These are phyloP conservation scores for Steinernema feltiae DNA, from an alignment of 1,140 invertebrate species.

Conservation along the genomic window DNA sequence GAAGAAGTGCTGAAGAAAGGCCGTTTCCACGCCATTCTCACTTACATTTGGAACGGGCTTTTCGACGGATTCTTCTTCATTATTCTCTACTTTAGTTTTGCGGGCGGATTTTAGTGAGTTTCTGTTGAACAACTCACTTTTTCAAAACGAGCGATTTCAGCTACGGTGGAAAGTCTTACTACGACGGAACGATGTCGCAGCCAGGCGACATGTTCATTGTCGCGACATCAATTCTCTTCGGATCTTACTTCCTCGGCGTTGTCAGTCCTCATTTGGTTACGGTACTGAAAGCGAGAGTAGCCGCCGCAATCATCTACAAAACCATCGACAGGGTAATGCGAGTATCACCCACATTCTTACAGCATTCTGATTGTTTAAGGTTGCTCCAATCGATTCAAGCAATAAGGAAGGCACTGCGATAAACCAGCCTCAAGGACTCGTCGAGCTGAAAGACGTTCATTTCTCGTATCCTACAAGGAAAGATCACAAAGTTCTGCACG, in stretches of 20 bases:
- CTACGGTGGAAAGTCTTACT: slow-evolving; percentile 4
- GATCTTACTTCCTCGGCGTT: neutral
- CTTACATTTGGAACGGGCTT: slow-evolving; percentile 6
- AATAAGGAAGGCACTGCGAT: neutral
- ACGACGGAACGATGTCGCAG: slow-evolving; percentile 17
- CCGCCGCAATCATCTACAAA: slow-evolving; percentile 19
- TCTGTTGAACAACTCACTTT: no score
- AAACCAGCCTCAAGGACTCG: neutral
- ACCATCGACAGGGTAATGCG: slow-evolving; percentile 22
- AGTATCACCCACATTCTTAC: neutral
- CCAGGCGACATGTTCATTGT: neutral
- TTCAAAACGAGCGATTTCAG: no score
- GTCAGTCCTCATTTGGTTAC: slow-evolving; percentile 17
- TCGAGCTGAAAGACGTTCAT: slow-evolving; percentile 26
- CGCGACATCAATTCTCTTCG: neutral
- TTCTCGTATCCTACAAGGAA: slow-evolving; percentile 54
- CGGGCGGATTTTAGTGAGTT: neutral
- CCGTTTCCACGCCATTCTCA: neutral
- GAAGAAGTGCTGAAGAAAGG: neutral
- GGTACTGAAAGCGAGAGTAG: slow-evolving; percentile 10
- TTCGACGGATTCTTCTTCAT: slow-evolving; percentile 6
- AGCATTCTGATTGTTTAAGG: neutral
- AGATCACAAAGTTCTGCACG: slow-evolving; percentile 66
- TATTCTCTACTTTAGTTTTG: neutral
- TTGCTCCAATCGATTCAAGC: neutral